These are phyloP conservation scores for Yponomeuta sedellus DNA, from an alignment of 2,888 invertebrate species.

Conservation along the genomic window DNA sequence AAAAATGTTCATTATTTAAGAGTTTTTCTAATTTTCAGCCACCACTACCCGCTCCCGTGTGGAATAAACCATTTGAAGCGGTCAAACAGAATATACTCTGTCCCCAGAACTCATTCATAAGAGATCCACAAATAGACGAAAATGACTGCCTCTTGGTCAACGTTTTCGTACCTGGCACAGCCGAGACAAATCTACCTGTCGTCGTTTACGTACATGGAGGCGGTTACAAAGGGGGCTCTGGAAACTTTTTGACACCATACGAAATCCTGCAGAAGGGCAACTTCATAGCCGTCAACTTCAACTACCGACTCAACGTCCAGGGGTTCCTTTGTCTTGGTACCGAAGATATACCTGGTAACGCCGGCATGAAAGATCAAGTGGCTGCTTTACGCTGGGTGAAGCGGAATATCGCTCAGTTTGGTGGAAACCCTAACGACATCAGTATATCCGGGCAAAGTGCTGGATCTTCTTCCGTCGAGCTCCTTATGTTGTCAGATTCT, in stretches of 20 bases:
- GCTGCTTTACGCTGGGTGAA: constrained; percentile 19
- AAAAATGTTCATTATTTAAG: not conserved
- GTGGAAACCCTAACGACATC: constrained; percentile 51
- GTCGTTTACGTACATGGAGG: constrained; percentile 37
- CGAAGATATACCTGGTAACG: too few relatives aligned
- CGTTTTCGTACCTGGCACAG: constrained; percentile 31
- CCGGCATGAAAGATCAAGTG: not conserved
- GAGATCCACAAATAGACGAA: not conserved
- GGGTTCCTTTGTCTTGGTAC: constrained; percentile 28
- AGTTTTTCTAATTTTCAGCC: constrained; percentile 14
- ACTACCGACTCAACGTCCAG: constrained; percentile 31
- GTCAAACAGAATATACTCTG: not conserved
- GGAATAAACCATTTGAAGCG: constrained; percentile 5
- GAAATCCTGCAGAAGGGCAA: constrained; percentile 22
- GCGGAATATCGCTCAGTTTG: constrained; percentile 44
- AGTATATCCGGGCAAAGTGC: constrained; percentile 47
- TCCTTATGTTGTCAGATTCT: constrained; percentile 41
- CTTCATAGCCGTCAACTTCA: constrained; percentile 27
- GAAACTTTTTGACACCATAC: constrained; percentile 19
- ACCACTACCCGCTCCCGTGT: constrained; percentile 9
- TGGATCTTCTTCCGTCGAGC: constrained; percentile 42
- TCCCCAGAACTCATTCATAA: not conserved
- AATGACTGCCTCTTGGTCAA: constrained; percentile 17
- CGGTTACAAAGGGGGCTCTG: constrained; percentile 27
- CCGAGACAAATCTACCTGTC: constrained; percentile 31